A percentile compares a stretch with the other conserved stretches of the same genome.
phyloP scores from a whole-genome alignment of 1,140 invertebrate species.

The Tetragnatha versicolor region DNA sequence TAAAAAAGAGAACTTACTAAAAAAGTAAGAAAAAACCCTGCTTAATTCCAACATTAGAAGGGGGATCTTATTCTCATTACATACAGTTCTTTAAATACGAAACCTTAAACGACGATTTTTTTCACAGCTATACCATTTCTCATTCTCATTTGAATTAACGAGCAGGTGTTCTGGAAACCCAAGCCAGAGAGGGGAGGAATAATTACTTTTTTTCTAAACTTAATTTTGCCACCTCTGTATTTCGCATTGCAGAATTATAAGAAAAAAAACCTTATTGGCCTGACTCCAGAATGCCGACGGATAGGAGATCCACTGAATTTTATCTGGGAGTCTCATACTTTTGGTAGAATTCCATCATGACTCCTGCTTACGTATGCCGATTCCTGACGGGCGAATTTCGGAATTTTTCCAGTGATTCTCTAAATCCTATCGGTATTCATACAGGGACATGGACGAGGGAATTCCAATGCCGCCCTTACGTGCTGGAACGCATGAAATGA shows the following conservation, averaged over 20 bases:
- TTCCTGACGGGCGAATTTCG: background rate
- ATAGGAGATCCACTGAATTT: too few species aligned
- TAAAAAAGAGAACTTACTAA: too few species aligned
- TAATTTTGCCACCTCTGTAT: background rate
- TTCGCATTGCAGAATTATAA: too few species aligned
- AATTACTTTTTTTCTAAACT: slow-evolving; percentile 15
- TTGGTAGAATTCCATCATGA: background rate
- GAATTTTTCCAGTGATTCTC: slow-evolving; percentile 16
- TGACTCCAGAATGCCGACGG: too few species aligned
- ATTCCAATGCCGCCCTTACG: background rate
- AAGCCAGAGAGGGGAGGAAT: background rate
- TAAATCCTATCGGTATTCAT: slow-evolving; percentile 1
- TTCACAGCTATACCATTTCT: background rate
- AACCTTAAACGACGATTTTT: slow-evolving; percentile 8
- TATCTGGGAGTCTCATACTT: background rate
- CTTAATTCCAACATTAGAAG: too few species aligned
- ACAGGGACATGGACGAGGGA: background rate
- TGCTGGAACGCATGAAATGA: background rate
- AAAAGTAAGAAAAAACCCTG: too few species aligned
- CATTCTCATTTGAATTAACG: slow-evolving; percentile 4
- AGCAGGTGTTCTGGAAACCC: slow-evolving; percentile 11
- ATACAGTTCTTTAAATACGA: too few species aligned
- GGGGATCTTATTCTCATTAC: too few species aligned
- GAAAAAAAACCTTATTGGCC: too few species aligned
- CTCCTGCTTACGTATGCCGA: slow-evolving; percentile 3